A percentile compares a stretch with the other conserved stretches of the same genome.
phyloP scores from a whole-genome alignment of 2,113 vertebrate genomes.

The Rousettus leschenaultii region DNA sequence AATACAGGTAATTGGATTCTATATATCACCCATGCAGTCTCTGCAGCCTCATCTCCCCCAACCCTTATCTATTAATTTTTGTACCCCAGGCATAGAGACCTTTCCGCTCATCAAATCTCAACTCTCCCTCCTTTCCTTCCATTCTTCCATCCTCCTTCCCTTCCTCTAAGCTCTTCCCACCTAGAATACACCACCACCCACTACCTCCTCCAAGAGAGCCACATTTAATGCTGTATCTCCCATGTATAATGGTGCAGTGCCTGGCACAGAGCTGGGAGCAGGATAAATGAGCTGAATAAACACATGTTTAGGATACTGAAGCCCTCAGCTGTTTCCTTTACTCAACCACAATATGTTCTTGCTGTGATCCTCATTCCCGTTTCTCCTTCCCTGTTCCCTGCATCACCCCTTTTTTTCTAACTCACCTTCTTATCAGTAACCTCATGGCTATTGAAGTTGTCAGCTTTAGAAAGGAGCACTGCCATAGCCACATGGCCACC shows the following conservation, averaged over 20 bases:
- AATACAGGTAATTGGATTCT: background rate
- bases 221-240: background rate
- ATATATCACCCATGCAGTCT: background rate
- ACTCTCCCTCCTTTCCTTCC: background rate
- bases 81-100: background rate
- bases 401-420: background rate
- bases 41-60: background rate
- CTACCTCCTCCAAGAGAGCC: background rate
- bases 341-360: background rate
- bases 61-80: background rate
- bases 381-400: background rate
- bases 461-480: conserved; percentile 21
- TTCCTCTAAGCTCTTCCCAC: background rate
- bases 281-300: background rate
- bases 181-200: background rate
- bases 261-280: background rate
- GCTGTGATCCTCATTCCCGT: background rate
- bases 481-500: background rate
- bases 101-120: background rate
- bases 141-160: background rate
- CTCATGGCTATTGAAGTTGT: background rate
- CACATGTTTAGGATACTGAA: background rate
- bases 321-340: background rate
- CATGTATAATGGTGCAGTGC: rapidly evolving
- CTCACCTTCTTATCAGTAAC: background rate